phyloP scores from a whole-genome alignment of 2,113 vertebrate species.

The Hassar affinis region DNA sequence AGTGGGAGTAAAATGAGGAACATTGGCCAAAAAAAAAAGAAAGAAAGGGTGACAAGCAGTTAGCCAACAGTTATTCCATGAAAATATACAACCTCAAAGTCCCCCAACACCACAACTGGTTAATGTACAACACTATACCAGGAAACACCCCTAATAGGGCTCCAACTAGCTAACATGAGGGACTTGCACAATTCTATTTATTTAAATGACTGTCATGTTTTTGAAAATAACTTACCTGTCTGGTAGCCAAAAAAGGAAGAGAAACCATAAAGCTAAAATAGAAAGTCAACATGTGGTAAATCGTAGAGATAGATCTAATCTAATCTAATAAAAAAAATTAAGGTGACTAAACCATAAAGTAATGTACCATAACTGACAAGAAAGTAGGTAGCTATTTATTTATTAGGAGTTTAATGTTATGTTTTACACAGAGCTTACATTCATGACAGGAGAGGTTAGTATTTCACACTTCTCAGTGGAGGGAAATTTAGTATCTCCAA shows the following conservation, averaged over 20 bases:
- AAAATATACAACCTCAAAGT: background rate
- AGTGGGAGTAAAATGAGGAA: background rate
- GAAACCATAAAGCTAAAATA: background rate
- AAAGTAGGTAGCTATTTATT: no score
- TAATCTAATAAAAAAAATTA: background rate
- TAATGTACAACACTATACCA: background rate
- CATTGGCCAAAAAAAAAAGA: no score
- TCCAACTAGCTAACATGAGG: background rate
- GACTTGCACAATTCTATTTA: background rate
- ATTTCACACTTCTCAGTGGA: no score
- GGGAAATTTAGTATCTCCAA: no score
- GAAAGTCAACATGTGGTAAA: background rate
- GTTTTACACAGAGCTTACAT: no score
- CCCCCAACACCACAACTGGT: background rate
- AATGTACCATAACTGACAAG: background rate
- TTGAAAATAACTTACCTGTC: background rate
- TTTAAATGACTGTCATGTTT: background rate
- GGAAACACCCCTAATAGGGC: background rate
- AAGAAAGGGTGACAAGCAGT: background rate
- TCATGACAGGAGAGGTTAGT: no score
- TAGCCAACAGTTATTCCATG: background rate
- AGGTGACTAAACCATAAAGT: background rate
- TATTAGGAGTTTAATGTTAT: no score
- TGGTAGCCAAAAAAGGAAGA: background rate
- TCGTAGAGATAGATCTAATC: no score